phyloP scores from a whole-genome alignment of 2,113 vertebrate species.

The Arizona elegans region DNA sequence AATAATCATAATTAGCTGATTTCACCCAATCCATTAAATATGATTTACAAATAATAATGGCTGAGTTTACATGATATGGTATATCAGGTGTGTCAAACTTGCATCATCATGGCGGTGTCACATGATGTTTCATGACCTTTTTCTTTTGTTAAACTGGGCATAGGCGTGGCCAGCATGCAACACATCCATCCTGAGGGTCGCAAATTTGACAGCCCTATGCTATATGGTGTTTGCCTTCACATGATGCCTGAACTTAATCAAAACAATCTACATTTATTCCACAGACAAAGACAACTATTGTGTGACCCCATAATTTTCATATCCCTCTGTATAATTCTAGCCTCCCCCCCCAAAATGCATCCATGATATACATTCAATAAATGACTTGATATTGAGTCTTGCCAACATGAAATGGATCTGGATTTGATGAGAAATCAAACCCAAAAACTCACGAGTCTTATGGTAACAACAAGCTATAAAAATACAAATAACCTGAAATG shows the following conservation, averaged over 20 bases:
- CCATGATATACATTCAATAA: not conserved
- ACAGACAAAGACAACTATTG: not conserved
- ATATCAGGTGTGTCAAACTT: not conserved
- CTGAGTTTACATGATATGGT: not conserved
- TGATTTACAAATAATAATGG: not conserved
- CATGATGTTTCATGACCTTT: too few relatives aligned
- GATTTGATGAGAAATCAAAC: not conserved
- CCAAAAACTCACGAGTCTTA: not conserved
- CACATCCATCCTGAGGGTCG: too few relatives aligned
- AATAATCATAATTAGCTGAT: not conserved
- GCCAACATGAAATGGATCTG: not conserved
- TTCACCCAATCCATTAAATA: not conserved
- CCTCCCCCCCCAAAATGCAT: not conserved
- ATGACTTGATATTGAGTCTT: not conserved
- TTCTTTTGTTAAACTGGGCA: too few relatives aligned
- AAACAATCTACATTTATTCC: not conserved
- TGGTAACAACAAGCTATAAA: not conserved
- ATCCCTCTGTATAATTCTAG: not conserved
- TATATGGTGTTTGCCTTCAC: not conserved
- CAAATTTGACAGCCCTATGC: not conserved
- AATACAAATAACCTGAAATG: not conserved
- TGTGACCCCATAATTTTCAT: not conserved
- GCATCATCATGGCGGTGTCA: too few relatives aligned
- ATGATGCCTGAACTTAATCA: not conserved
- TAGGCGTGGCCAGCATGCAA: too few relatives aligned